These are phyloP conservation scores for Hydrolagus affinis DNA, from an alignment of 2,113 vertebrate genomes.

Conservation along the genomic window DNA sequence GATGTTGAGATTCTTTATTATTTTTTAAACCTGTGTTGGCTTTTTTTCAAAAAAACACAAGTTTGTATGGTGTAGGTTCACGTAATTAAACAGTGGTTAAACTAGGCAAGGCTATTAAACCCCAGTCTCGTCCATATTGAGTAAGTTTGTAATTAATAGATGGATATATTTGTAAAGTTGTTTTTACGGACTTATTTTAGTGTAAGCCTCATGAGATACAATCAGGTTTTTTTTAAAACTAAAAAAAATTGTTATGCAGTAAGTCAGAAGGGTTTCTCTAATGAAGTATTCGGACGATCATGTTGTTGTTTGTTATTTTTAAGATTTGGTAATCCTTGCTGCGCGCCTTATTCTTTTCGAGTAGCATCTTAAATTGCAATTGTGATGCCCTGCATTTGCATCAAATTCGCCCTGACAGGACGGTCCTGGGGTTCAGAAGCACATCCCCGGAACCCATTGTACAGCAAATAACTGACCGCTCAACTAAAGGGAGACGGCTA, in stretches of 20 bases:
- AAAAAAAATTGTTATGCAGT: too few relatives aligned
- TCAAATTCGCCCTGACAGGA: slow-evolving; percentile 12
- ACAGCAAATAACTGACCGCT: neutral
- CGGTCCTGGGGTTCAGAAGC: neutral
- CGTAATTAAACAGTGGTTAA: slow-evolving; percentile 18
- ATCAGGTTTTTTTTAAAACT: neutral
- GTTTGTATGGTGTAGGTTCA: neutral
- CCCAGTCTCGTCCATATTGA: slow-evolving; percentile 11
- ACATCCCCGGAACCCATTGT: neutral
- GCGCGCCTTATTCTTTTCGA: neutral
- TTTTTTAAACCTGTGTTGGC: neutral
- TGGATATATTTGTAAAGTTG: slow-evolving; percentile 20
- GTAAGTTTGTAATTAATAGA: slow-evolving; percentile 24
- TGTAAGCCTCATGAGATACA: neutral
- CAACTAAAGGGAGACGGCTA: slow-evolving; percentile 1
- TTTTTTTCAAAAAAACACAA: neutral
- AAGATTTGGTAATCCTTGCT: neutral
- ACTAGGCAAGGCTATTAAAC: slow-evolving; percentile 1
- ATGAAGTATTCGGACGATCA: neutral
- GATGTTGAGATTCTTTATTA: neutral
- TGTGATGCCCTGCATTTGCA: neutral
- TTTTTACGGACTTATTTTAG: slow-evolving; percentile 15
- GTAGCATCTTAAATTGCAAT: slow-evolving; percentile 10
- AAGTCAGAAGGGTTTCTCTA: neutral
- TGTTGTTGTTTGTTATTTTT: slow-evolving; percentile 19